Conservation (phyloP, 2,888 invertebrate genomes). For the Eristalis intricaria region DNA sequence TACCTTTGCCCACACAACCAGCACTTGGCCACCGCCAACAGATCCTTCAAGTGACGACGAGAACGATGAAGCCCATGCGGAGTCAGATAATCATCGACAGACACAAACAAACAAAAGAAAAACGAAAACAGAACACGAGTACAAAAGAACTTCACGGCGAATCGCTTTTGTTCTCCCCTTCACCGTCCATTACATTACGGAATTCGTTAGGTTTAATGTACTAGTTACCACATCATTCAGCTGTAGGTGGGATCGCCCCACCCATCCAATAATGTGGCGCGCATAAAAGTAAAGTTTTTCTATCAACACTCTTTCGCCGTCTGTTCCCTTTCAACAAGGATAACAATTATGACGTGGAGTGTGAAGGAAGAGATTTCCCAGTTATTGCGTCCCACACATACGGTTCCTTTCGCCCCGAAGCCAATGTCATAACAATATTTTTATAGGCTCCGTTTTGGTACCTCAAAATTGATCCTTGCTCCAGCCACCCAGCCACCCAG, state of each 20-base stretch:
- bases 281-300: slow-evolving; percentile 60
- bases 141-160: slow-evolving; percentile 13
- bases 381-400: slow-evolving; percentile 43
- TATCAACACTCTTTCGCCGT: slow-evolving; percentile 49
- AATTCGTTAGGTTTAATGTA: slow-evolving; percentile 49
- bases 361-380: slow-evolving; percentile 7
- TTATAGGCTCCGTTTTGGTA: slow-evolving; percentile 60
- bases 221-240: slow-evolving; percentile 33
- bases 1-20: slow-evolving; percentile 28
- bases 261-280: neutral
- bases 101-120: neutral
- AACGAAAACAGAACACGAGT: neutral
- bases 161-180: slow-evolving; percentile 23
- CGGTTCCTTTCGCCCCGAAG: slow-evolving; percentile 19
- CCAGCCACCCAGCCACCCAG: neutral
- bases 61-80: slow-evolving; percentile 49
- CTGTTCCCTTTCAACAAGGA: slow-evolving; percentile 40
- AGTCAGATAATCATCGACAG: slow-evolving; percentile 52
- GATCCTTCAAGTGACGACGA: slow-evolving; percentile 44
- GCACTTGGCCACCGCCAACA: slow-evolving; percentile 8
- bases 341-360: slow-evolving; percentile 62
- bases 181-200: slow-evolving; percentile 24
- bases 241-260: neutral
- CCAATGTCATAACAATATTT: slow-evolving; percentile 64
- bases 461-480: slow-evolving; percentile 50